Evolutionary conservation across 2,113 vertebrate species (phyloP).

Genomic region (Apodemus speciosus): DNA sequence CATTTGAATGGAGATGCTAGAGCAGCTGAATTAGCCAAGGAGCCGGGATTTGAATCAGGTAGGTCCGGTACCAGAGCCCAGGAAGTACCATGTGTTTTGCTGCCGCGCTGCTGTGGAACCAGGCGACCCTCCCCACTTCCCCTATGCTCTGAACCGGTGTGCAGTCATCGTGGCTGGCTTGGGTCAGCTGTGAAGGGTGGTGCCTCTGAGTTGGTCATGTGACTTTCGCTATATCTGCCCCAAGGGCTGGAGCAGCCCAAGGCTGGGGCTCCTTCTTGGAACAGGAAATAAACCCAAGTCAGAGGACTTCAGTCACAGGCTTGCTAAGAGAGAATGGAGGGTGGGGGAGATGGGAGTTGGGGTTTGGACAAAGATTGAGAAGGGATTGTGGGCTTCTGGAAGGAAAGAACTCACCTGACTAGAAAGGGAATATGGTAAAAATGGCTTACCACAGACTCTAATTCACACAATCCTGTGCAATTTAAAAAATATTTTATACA

Average conservation of each 20-base stretch:
- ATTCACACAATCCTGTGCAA: neutral
- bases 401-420: neutral
- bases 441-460: conserved; percentile 36
- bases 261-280: neutral
- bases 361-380: conserved; percentile 2
- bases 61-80: neutral
- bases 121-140: neutral
- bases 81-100: too few relatives aligned
- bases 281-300: neutral
- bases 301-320: neutral
- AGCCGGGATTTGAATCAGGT: neutral
- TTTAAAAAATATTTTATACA: conserved; percentile 36
- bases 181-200: neutral
- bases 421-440: conserved; percentile 36
- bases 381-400: neutral
- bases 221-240: fast-evolving
- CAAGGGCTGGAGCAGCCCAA: neutral
- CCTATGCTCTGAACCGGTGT: neutral
- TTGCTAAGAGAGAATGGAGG: neutral
- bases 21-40: neutral
- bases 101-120: fast-evolving
- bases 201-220: neutral
- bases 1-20: neutral
- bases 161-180: fast-evolving
- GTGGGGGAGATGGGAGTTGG: neutral